Evolutionary conservation across 2,113 vertebrate species (phyloP).

Genomic region (Neodontobutis hainanensis): DNA sequence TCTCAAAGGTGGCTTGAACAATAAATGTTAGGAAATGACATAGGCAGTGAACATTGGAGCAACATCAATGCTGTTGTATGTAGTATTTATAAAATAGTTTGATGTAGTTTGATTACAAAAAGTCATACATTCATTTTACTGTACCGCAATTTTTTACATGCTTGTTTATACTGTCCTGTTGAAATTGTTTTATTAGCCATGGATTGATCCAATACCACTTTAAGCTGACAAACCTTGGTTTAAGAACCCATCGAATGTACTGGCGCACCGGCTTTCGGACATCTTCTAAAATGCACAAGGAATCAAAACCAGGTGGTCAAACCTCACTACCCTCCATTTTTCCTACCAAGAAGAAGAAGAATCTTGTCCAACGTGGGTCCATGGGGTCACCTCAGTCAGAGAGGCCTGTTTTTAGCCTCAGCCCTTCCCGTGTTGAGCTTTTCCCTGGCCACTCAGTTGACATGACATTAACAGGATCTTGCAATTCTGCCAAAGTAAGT

Average conservation of each 20-base stretch:
- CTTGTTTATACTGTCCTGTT: neutral
- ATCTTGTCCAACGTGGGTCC: neutral
- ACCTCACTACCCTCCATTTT: slow-evolving; percentile 34
- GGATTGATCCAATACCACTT: slow-evolving; percentile 77
- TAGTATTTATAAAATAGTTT: no score
- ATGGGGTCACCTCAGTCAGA: neutral
- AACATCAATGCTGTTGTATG: no score
- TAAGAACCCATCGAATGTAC: slow-evolving; percentile 76
- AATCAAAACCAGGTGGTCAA: slow-evolving; percentile 14
- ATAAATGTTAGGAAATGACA: no score
- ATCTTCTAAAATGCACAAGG: neutral
- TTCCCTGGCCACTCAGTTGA: slow-evolving; percentile 76
- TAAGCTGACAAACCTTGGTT: slow-evolving; percentile 83
- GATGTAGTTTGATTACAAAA: no score
- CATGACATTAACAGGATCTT: slow-evolving; percentile 81
- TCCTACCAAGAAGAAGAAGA: neutral
- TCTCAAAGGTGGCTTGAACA: no score
- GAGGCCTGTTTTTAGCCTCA: slow-evolving; percentile 77
- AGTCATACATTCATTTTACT: neutral
- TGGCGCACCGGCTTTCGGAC: slow-evolving; percentile 75
- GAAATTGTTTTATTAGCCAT: slow-evolving; percentile 67
- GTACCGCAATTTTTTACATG: neutral
- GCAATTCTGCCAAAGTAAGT: slow-evolving; percentile 77
- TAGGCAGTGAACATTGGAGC: no score
- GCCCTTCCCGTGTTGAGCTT: slow-evolving; percentile 77